Base-by-base conservation (phyloP, 2,888 invertebrate species). In the Lamellibrachia satsuma region DNA sequence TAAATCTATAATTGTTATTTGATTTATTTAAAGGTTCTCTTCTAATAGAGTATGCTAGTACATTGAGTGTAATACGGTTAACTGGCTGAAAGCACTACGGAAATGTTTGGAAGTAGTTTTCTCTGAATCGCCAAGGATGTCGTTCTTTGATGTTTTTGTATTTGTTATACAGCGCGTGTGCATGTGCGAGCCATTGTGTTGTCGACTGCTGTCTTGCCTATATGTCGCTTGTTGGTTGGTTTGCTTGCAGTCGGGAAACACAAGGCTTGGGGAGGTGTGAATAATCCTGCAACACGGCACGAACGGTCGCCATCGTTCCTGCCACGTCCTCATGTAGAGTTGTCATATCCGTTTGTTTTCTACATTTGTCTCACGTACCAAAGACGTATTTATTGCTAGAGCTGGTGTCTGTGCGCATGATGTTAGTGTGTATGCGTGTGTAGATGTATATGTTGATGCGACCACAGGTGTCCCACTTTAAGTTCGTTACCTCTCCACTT, bases 261-360 rank as follows among this genome's bases (percentile, higher is more conserved):
- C 75, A 75, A 75, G 75, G n/a, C 75, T 22, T 75, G 75, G 75
- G 75, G 75, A 75, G 75, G 75, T 75, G 75, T 75, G 75, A 75
- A 75, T 75, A 15, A 75, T 75, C 75, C 75, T 75, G 75, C 75
- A 75, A 75, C 75, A 75, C 75, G n/a, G 22, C 75, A 15, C 22
- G 75, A 75, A 75, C 15, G 6, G 75, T 6, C 75, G 75, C 6
- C 75, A 22, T 75, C 75, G 75, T 22, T 75, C 75, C 75, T 75
- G 75, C 75, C 15, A 15, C 7, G 75, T 75, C 75, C 75, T 75
- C 75, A n/a, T 75, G n/a, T 75, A 75, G 75, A 75, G 15, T n/a
- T 75, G 75, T 75, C 75, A 7, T 75, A 75, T 75, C 22, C 75
- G 75, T 75, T 75, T n/a, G 75, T 75, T 22, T 75, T 75, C 22